A percentile compares a stretch with the other conserved stretches of the same genome.
These are phyloP conservation scores for Pyrgilauda ruficollis DNA, from an alignment of 2,113 vertebrate genomes.

Conservation along the genomic window DNA sequence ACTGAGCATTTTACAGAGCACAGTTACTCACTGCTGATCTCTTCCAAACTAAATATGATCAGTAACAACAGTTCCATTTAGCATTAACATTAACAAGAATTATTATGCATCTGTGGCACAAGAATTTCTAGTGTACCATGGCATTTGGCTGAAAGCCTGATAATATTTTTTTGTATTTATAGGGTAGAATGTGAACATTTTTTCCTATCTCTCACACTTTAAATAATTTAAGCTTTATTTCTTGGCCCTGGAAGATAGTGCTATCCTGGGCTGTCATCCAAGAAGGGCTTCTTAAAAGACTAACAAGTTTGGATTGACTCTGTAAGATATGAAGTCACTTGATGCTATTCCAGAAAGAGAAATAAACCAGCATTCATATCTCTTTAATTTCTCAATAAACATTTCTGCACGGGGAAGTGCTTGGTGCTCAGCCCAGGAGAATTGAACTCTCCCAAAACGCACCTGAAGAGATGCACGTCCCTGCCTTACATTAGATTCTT, in stretches of 20 bases:
- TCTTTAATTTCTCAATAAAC: background rate
- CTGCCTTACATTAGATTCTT: background rate
- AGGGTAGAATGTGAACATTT: background rate
- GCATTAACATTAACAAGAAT: background rate
- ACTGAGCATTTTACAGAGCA: background rate
- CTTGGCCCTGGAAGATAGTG: background rate
- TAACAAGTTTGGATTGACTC: background rate
- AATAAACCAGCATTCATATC: background rate
- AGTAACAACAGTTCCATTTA: background rate
- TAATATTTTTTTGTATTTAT: background rate
- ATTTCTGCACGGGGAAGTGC: background rate
- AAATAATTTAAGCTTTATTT: slow-evolving; percentile 38
- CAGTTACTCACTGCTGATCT: background rate
- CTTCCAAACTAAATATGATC: slow-evolving; percentile 4
- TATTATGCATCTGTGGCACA: background rate
- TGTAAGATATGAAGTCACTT: background rate
- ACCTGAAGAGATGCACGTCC: background rate
- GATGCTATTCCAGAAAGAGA: background rate
- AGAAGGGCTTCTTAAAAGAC: slow-evolving; percentile 18
- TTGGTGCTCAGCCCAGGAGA: background rate
- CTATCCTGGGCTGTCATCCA: slow-evolving; percentile 1
- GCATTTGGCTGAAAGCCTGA: slow-evolving; percentile 31
- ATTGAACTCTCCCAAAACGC: background rate
- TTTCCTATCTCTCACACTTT: background rate
- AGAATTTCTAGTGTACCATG: background rate